Evolutionary conservation across 2,888 invertebrate species (phyloP).

Genomic region (Marronus borbonicus): DNA sequence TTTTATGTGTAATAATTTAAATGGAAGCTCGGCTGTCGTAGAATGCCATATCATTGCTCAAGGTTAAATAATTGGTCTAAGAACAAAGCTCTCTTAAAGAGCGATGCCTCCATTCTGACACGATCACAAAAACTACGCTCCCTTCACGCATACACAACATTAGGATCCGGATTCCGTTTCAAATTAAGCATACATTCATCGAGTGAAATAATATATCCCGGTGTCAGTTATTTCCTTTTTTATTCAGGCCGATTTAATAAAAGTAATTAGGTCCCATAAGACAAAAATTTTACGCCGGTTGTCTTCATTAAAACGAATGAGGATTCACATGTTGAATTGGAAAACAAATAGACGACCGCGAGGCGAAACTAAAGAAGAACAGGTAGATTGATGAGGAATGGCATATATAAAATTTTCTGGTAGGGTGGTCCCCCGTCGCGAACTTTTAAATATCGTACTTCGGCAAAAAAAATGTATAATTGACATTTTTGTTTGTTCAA

Average conservation of each 20-base stretch:
- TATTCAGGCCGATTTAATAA: constrained; percentile 44
- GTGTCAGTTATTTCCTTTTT: constrained; percentile 36
- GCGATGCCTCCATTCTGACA: constrained; percentile 32
- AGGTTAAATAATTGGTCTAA: constrained; percentile 39
- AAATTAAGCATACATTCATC: constrained; percentile 36
- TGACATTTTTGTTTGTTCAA: constrained; percentile 49
- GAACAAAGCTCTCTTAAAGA: constrained; percentile 31
- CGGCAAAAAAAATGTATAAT: constrained; percentile 45
- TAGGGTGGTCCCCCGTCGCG: constrained; percentile 49
- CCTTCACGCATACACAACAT: constrained; percentile 23
- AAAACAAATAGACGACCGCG: constrained; percentile 40
- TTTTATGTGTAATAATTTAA: not conserved
- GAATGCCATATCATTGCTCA: constrained; percentile 14
- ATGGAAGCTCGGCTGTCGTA: not conserved
- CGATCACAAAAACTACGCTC: constrained; percentile 27
- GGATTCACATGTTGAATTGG: constrained; percentile 47
- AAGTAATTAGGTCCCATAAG: constrained; percentile 52
- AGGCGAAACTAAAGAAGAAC: constrained; percentile 43
- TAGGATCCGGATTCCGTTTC: constrained; percentile 44
- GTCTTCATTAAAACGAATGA: constrained; percentile 51
- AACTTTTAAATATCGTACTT: constrained; percentile 33
- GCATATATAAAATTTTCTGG: constrained; percentile 51
- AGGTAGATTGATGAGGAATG: constrained; percentile 53
- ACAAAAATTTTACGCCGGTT: constrained; percentile 50
- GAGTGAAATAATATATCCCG: constrained; percentile 37